Evolutionary conservation across 2,888 invertebrate genomes (phyloP), one percentile per base, ranked within the genome.

Genomic region (Ptilodon capucinus): DNA sequence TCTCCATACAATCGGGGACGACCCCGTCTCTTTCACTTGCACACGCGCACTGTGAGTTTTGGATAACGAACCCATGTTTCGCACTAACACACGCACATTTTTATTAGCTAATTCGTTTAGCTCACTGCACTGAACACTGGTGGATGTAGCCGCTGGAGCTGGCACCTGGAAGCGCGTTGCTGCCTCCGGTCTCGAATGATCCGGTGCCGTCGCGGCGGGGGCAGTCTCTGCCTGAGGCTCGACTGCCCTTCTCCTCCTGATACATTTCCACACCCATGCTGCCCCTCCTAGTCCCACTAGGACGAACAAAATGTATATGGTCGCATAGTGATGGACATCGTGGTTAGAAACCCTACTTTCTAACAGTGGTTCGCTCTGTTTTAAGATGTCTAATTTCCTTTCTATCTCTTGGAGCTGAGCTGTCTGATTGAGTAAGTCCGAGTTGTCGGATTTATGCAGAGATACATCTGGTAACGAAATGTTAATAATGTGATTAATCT

Each of bases 91-190:
- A n/a, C 19, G 39, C 39, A 21, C 39, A 39, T 21, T 39, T 19
- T 39, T 39, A 13, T 39, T 39, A 39, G 39, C 2, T 19, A 39
- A 39, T 17, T 39, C 39, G 8, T 39, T 19, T 39, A 39, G 21
- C 8, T 39, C 39, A 39, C 21, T 39, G 39, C 39, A 39, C 39
- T 39, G 36, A 14, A 36, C 36, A 36, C 36, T 36, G 7, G 36
- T 36, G 11, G 36, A 36, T 4, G 18, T 2, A 4, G 13, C 36
- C 11, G 36, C 36, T 36, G 16, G 3, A 16, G 6, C 16, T 11
- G 34, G 6, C 11, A 11, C 34, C 34, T 4, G 34, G 34, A 4
- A 11, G 34, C 34, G 34, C 34, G 34, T 11, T 34, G 34, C 34
- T 34, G 34, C 4, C 36, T 14, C 14, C 13, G 36, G 14, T 2